Conservation (phyloP, 2,888 invertebrate genomes). For the Spodoptera picta region DNA sequence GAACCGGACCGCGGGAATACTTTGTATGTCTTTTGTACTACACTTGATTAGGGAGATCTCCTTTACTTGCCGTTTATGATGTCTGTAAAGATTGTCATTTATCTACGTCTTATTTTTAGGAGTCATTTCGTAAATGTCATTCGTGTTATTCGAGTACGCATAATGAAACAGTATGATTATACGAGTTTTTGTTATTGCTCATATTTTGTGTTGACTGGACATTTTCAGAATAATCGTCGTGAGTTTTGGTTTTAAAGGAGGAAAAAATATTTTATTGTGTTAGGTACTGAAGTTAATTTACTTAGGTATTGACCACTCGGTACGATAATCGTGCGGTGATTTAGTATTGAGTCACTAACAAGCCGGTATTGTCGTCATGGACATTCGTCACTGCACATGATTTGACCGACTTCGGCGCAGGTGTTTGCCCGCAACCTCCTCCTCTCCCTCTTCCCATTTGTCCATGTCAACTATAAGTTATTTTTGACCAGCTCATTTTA, state of each 20-base stretch:
- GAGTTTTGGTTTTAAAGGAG: conserved; percentile 5
- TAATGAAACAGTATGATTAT: conserved; percentile 14
- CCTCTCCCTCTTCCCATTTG: conserved; percentile 65
- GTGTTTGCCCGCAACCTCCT: conserved; percentile 62
- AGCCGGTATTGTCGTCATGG: conserved; percentile 51
- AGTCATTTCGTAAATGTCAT: conserved; percentile 34
- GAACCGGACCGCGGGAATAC: conserved; percentile 75
- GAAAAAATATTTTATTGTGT: not conserved
- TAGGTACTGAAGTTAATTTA: too few species aligned
- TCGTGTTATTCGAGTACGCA: conserved; percentile 28
- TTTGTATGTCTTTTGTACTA: conserved; percentile 70
- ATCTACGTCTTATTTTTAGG: conserved; percentile 81
- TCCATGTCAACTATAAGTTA: conserved; percentile 66
- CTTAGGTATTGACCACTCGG: conserved; percentile 47
- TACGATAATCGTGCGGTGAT: conserved; percentile 47
- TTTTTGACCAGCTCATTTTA: conserved; percentile 62
- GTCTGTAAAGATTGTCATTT: conserved; percentile 70
- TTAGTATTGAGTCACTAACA: conserved; percentile 51
- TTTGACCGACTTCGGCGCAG: conserved; percentile 60
- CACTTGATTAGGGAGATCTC: conserved; percentile 80
- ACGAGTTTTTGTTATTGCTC: conserved; percentile 23
- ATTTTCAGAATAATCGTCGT: conserved; percentile 1
- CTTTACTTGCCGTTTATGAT: conserved; percentile 66
- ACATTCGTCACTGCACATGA: conserved; percentile 54
- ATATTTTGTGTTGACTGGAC: conserved; percentile 10